Percentiles rank a stretch among this genome's conserved stretches.
phyloP scores from a whole-genome alignment of 2,888 invertebrate genomes.

The Nudaria mundana region DNA sequence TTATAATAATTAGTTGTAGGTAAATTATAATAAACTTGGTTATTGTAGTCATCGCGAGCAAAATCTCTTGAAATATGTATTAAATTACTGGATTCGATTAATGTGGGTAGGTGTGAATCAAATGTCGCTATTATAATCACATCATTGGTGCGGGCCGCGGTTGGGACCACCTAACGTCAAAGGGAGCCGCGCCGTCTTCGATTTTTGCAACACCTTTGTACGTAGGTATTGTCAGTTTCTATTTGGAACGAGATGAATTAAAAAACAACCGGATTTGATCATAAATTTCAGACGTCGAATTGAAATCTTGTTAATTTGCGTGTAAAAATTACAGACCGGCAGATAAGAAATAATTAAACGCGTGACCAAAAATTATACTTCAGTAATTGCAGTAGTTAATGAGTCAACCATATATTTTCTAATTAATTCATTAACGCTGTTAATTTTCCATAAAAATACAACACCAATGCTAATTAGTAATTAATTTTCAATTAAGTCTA shows the following conservation, averaged over 20 bases:
- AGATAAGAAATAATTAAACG: conserved; percentile 2
- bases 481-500: conserved; percentile 26
- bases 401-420: conserved; percentile 2
- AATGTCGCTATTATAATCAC: conserved; percentile 79
- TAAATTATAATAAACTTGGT: conserved; percentile 47
- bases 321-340: neutral
- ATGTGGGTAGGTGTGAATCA: conserved; percentile 53
- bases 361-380: neutral
- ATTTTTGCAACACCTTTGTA: conserved; percentile 74
- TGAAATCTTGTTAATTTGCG: too few species aligned
- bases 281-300: too few species aligned
- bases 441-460: conserved; percentile 1
- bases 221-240: conserved; percentile 53
- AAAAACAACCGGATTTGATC: conserved; percentile 7
- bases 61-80: conserved; percentile 30
- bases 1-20: conserved; percentile 47
- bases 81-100: conserved; percentile 50
- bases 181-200: conserved; percentile 63
- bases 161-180: conserved; percentile 76
- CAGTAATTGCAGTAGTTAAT: conserved; percentile 5
- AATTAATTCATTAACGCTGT: conserved; percentile 4
- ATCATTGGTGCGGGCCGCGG: conserved; percentile 56
- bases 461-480: conserved; percentile 11
- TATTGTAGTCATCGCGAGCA: conserved; percentile 48
- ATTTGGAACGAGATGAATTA: conserved; percentile 50